These are phyloP conservation scores for Orientallactaga sibirica DNA, from an alignment of 2,797 vertebrate genomes.

Conservation along the genomic window DNA sequence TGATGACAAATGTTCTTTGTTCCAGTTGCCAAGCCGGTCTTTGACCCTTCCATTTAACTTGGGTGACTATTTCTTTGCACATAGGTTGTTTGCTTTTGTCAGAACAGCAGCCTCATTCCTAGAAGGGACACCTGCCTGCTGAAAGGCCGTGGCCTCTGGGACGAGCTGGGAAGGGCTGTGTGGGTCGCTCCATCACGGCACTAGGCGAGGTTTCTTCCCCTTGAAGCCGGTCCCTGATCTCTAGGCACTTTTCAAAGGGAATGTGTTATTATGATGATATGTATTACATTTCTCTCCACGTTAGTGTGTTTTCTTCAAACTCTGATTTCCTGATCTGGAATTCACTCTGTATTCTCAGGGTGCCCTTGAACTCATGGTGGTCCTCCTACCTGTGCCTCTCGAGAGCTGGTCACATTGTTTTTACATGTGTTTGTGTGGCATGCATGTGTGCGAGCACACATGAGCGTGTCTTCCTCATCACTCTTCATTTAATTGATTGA, in stretches of 20 bases:
- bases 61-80: slow-evolving; percentile 66
- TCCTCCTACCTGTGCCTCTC: no score
- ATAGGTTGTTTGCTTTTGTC: slow-evolving; percentile 27
- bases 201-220: no score
- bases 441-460: no score
- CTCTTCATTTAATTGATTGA: no score
- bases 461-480: no score
- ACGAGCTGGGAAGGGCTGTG: background rate
- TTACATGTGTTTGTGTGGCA: no score
- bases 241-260: background rate
- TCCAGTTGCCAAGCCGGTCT: slow-evolving; percentile 69
- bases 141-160: background rate
- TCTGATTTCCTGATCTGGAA: background rate
- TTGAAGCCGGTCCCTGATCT: background rate
- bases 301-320: slow-evolving; percentile 16
- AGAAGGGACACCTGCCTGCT: slow-evolving; percentile 48
- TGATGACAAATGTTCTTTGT: slow-evolving; percentile 74
- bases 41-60: slow-evolving; percentile 55
- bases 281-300: slow-evolving; percentile 27
- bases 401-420: background rate
- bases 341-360: no score
- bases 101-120: slow-evolving; percentile 26
- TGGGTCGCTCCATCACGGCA: background rate
- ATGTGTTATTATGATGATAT: background rate
- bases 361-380: no score